Percentiles rank a stretch among this genome's conserved stretches.
These are phyloP conservation scores for Cordilura impudica DNA, from an alignment of 2,888 invertebrate species.

Conservation along the genomic window DNA sequence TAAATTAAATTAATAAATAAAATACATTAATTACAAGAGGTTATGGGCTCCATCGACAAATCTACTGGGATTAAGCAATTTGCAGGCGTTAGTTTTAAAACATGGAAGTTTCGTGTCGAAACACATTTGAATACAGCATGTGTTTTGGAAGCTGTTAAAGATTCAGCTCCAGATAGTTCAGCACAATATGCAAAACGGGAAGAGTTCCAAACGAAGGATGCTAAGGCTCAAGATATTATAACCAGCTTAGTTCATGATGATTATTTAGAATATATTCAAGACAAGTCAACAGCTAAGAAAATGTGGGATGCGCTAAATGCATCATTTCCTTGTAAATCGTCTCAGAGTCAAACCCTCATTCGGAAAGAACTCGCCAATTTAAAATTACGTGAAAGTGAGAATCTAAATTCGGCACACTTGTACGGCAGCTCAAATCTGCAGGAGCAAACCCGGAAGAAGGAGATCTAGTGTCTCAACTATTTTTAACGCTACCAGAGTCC, in stretches of 20 bases:
- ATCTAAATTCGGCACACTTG: neutral
- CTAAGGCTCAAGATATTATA: neutral
- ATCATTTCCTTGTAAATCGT: neutral
- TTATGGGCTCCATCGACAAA: too few species aligned
- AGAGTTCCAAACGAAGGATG: too few species aligned
- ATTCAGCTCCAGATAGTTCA: slow-evolving; percentile 75
- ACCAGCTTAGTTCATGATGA: too few species aligned
- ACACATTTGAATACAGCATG: neutral
- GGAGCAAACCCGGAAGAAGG: slow-evolving; percentile 20
- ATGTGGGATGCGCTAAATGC: slow-evolving; percentile 6
- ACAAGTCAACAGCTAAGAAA: neutral
- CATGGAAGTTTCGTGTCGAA: neutral
- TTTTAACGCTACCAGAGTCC: slow-evolving; percentile 6
- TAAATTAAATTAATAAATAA: too few species aligned
- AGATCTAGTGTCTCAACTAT: slow-evolving; percentile 16
- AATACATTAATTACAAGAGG: too few species aligned
- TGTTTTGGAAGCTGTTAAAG: neutral
- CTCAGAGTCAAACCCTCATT: neutral
- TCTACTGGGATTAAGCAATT: too few species aligned
- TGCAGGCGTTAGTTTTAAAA: too few species aligned
- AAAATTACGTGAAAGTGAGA: neutral
- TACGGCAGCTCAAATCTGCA: neutral
- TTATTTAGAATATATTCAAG: neutral
- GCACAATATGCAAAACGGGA: slow-evolving; percentile 77
- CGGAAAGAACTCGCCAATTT: slow-evolving; percentile 17